Conservation (phyloP, 2,797 vertebrate species). For the Tauraco hartlaubi region DNA sequence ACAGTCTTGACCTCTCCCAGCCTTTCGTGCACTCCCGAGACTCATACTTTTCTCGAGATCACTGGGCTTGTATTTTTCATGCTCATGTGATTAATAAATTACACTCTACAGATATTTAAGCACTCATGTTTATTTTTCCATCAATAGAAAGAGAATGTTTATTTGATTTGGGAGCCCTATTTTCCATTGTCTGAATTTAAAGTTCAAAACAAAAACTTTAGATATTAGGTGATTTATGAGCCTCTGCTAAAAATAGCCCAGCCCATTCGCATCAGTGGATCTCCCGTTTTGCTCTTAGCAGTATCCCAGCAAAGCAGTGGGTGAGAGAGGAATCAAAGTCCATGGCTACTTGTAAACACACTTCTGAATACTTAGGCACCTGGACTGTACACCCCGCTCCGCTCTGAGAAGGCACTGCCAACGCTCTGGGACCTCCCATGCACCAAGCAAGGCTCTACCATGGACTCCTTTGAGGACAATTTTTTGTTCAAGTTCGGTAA, state of each 20-base stretch:
- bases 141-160: slow-evolving; percentile 53
- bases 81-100: slow-evolving; percentile 66
- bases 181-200: slow-evolving; percentile 67
- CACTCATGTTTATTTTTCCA: slow-evolving; percentile 46
- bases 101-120: slow-evolving; percentile 41
- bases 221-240: slow-evolving; percentile 1
- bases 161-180: slow-evolving; percentile 34
- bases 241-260: slow-evolving; percentile 8
- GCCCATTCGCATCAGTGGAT: neutral
- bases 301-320: neutral
- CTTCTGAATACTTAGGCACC: neutral
- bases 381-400: neutral
- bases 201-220: slow-evolving; percentile 28
- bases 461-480: neutral
- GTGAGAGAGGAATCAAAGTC: neutral
- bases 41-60: neutral
- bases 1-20: slow-evolving; percentile 59
- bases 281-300: neutral
- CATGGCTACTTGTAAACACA: neutral
- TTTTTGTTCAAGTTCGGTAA: neutral
- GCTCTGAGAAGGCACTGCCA: neutral
- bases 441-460: neutral
- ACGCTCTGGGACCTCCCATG: accelerated
- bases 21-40: neutral
- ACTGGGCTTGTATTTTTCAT: slow-evolving; percentile 22